Percentiles rank a stretch among this genome's conserved stretches.
phyloP scores from a whole-genome alignment of 2,113 vertebrate genomes.

The Loxodonta africana region DNA sequence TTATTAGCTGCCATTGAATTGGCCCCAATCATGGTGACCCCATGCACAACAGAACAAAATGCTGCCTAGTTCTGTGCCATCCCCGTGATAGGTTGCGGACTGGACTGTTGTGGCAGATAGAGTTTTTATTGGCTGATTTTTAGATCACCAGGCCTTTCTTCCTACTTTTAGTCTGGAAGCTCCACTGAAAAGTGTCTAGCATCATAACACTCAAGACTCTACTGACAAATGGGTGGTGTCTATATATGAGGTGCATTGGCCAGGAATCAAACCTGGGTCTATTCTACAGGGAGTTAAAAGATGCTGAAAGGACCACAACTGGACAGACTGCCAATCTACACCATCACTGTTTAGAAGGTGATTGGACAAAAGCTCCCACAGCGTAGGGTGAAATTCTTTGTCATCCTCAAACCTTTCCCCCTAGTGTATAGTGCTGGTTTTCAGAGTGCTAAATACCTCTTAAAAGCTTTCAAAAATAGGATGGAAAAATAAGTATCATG shows the following conservation, averaged over 20 bases:
- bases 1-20: not conserved
- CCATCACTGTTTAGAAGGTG: fast-evolving
- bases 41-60: not conserved
- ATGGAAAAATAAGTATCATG: conserved; percentile 17
- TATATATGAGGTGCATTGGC: not conserved
- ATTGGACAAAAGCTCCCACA: not conserved
- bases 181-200: not conserved
- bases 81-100: not conserved
- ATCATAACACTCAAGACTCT: not conserved
- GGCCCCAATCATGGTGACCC: not conserved
- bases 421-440: not conserved
- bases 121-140: not conserved
- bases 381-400: not conserved
- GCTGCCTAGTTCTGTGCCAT: not conserved
- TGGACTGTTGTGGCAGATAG: not conserved
- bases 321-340: not conserved
- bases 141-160: not conserved
- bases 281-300: not conserved
- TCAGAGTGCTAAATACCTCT: not conserved
- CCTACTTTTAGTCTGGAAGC: not conserved
- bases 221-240: not conserved
- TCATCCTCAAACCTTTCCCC: not conserved
- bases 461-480: not conserved
- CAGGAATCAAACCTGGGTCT: not conserved
- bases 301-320: not conserved